These are phyloP conservation scores for Meganola albula DNA, from an alignment of 2,888 invertebrate genomes.

Conservation along the genomic window DNA sequence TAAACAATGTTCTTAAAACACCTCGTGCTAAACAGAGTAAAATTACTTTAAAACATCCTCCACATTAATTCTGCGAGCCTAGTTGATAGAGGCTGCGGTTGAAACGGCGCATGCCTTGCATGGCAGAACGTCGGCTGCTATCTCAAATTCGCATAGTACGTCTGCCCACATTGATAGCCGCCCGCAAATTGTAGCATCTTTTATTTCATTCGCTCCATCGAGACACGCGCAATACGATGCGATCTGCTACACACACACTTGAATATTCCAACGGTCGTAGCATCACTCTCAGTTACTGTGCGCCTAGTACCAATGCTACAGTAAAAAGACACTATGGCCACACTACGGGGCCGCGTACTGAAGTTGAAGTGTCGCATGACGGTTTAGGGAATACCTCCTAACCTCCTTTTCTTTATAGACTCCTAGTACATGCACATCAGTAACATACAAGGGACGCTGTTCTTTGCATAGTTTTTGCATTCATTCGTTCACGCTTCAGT, in stretches of 20 bases:
- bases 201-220: slow-evolving; percentile 13
- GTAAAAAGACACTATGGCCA: slow-evolving; percentile 28
- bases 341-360: slow-evolving; percentile 17
- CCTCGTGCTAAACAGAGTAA: no score
- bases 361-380: no score
- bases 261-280: no score
- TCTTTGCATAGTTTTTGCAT: slow-evolving; percentile 32
- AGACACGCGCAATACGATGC: no score
- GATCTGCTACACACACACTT: no score
- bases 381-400: slow-evolving; percentile 28
- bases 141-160: slow-evolving; percentile 34
- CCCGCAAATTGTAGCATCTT: slow-evolving; percentile 26
- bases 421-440: slow-evolving; percentile 52
- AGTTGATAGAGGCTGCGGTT: slow-evolving; percentile 40
- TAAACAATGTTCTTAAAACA: no score
- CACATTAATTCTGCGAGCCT: slow-evolving; percentile 38
- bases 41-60: slow-evolving; percentile 16
- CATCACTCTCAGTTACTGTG: slow-evolving; percentile 10
- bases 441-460: slow-evolving; percentile 58
- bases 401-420: slow-evolving; percentile 31
- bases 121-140: no score
- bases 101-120: slow-evolving; percentile 41
- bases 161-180: slow-evolving; percentile 36
- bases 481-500: slow-evolving; percentile 27
- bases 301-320: slow-evolving; percentile 24